phyloP scores from a whole-genome alignment of 2,113 vertebrate species.

The Tupaia chinensis region DNA sequence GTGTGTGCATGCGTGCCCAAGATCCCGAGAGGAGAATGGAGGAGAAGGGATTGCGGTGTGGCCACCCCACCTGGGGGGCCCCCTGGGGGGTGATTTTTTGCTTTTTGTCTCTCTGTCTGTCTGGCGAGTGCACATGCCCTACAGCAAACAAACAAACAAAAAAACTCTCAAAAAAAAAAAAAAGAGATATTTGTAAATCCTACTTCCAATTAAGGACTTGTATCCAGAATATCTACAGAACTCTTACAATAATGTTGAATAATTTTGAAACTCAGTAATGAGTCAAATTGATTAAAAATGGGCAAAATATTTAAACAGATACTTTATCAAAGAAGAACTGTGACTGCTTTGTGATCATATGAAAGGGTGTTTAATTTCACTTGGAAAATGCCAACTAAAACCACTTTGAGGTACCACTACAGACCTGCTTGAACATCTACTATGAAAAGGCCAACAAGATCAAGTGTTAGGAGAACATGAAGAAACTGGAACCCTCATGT shows the following conservation, averaged over 20 bases:
- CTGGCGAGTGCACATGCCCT: no score
- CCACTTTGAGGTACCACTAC: background rate
- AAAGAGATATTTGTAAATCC: background rate
- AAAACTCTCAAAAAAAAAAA: no score
- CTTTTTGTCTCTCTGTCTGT: no score
- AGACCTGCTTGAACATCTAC: accelerated
- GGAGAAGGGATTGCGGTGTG: no score
- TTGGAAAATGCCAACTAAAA: background rate
- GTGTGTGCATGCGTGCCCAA: no score
- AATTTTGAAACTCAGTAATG: background rate
- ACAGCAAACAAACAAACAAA: no score
- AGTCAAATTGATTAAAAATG: slow-evolving; percentile 4
- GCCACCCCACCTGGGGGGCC: no score
- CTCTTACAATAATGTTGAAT: background rate
- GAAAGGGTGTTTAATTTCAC: background rate
- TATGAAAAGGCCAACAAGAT: accelerated
- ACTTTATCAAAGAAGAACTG: slow-evolving; percentile 8
- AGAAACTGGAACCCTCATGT: background rate
- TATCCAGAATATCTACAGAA: background rate
- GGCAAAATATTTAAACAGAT: slow-evolving; percentile 1
- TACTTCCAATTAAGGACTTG: background rate
- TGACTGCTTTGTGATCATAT: background rate
- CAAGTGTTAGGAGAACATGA: accelerated
- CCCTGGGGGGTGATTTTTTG: no score
- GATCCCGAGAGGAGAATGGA: no score